Evolutionary conservation across 2,797 vertebrate species (phyloP), one percentile per base, ranked within the genome.

Genomic region (Cynodonichthys magdalenae): DNA sequence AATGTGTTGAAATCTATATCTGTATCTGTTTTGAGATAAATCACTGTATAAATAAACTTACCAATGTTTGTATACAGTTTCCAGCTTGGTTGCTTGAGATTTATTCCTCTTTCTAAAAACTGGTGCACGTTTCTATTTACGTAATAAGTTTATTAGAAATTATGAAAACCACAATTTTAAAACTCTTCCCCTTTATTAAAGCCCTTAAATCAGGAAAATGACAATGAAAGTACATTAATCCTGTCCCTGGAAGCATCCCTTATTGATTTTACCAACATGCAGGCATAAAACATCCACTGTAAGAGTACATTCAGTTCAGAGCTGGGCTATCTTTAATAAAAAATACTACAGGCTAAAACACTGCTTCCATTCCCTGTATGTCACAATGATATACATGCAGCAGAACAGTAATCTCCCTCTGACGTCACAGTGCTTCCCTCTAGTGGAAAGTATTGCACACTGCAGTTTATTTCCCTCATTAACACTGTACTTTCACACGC

Each of bases 21-120:
- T 86, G 77, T 85, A 53, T 79, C 53, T 73, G 66, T 86, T 66
- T 74, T 61, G 54, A 77, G 69, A 31, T 75, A 75, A 74, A 11
- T 62, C 63, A 71, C 39, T 81, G 56, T 81, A 82, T 67, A 60
- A 87, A 85, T 88, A 82, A 87, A 89, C 64, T 71, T 64, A 61
- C 24, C 53, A 9, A 66, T 41, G 65, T 86, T 84, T 86, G 78
- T 87, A 82, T 64, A 65, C 80, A 79, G 77, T 46, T 3, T 45
- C 48, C 42, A 2, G 48, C 53, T 52, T 0, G 2, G 15, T 29
- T 52, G 6, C 42, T 63, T 60, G 34, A 68, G 24, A 41, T 58
- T 50, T 60, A 9, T 56, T 55, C 20, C 53, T 49, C 8, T 29
- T 18, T 19, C 15, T 20, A 24, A 44, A 15, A 5, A 51, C 3